Conservation (phyloP, 2,113 vertebrate species). For the Steatornis caripensis region DNA sequence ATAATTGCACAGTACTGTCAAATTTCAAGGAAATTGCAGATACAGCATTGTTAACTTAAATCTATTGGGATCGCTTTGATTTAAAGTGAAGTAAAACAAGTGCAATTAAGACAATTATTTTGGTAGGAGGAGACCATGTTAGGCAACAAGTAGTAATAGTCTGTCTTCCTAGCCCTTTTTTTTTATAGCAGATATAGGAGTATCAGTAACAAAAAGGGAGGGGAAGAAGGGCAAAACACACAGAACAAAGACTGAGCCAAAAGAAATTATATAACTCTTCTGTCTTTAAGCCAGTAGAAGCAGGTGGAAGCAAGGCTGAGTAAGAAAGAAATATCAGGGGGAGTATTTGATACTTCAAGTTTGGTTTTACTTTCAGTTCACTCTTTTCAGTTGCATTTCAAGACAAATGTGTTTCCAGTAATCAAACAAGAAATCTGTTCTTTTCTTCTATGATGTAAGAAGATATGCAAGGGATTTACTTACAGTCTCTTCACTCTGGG, state of each 20-base stretch:
- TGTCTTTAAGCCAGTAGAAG: background rate
- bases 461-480: background rate
- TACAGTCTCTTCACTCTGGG: background rate
- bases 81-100: background rate
- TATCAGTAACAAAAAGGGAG: background rate
- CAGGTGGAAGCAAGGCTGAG: background rate
- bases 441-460: background rate
- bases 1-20: background rate
- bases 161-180: background rate
- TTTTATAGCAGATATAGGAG: background rate
- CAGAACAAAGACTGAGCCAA: background rate
- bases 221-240: rapidly evolving
- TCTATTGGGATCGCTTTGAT: background rate
- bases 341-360: background rate
- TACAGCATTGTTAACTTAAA: background rate
- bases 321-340: background rate
- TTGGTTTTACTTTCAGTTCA: background rate
- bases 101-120: background rate
- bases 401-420: background rate
- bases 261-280: background rate
- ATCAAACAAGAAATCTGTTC: background rate
- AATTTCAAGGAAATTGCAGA: background rate
- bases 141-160: background rate
- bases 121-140: background rate
- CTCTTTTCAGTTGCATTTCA: background rate